Evolutionary conservation across 2,797 vertebrate genomes (phyloP).

Genomic region (Sarcoramphus papa): DNA sequence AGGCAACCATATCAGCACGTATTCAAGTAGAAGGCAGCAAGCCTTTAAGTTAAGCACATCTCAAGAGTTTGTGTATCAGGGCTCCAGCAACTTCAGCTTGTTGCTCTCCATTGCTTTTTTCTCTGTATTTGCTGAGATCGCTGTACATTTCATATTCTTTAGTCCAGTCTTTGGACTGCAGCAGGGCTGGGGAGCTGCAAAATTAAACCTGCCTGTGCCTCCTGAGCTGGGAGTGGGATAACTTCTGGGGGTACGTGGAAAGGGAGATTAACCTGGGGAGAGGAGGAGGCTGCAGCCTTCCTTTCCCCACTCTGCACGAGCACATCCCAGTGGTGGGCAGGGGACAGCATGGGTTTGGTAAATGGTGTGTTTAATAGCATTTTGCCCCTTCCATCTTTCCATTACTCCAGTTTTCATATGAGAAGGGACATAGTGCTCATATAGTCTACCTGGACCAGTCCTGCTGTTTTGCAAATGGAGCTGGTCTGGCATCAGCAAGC

Average conservation of each 20-base stretch:
- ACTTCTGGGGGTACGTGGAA: not conserved
- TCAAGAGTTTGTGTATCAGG: not conserved
- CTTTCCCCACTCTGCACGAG: not conserved
- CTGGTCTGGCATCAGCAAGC: not conserved
- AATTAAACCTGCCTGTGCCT: not conserved
- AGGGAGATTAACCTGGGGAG: not conserved
- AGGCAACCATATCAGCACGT: rapidly evolving
- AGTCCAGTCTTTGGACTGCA: not conserved
- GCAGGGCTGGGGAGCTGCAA: not conserved
- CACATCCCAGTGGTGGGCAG: not conserved
- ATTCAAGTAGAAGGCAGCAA: not conserved
- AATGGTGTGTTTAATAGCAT: not conserved
- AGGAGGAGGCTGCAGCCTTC: not conserved
- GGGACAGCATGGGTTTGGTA: not conserved
- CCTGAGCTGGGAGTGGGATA: not conserved
- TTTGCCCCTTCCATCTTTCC: not conserved
- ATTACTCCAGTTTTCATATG: not conserved
- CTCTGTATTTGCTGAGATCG: not conserved
- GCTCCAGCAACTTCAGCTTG: not conserved
- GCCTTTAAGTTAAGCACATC: not conserved
- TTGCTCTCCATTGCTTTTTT: not conserved
- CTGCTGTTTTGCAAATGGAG: not conserved
- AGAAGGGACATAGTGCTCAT: not conserved
- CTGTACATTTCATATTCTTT: not conserved
- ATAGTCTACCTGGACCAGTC: not conserved